Evolutionary conservation across 2,113 vertebrate species (phyloP).

Genomic region (Antechinus stuartii): DNA sequence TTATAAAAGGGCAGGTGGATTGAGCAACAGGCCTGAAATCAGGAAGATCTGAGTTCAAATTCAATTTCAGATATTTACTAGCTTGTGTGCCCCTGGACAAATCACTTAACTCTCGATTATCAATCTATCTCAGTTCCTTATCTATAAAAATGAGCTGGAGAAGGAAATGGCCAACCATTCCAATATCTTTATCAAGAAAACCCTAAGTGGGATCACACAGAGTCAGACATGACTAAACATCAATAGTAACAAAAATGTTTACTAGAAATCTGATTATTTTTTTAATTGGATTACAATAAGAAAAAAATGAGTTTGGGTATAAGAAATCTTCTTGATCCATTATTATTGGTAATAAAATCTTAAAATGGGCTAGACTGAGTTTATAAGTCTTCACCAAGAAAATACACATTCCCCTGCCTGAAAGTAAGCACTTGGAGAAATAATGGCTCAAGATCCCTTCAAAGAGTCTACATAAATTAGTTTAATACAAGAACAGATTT

Average conservation of each 20-base stretch:
- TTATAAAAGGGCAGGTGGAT: neutral
- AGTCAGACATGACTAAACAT: neutral
- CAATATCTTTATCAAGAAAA: neutral
- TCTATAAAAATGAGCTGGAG: neutral
- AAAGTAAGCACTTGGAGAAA: neutral
- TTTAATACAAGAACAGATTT: neutral
- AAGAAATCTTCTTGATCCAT: neutral
- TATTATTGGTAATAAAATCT: constrained; percentile 16
- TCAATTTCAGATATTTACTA: no score
- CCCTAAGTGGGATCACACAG: neutral
- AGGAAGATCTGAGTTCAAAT: no score
- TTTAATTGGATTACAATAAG: neutral
- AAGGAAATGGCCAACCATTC: neutral
- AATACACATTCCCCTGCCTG: neutral
- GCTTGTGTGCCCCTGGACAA: no score
- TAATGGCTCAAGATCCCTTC: neutral
- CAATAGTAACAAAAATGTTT: neutral
- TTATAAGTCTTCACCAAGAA: neutral
- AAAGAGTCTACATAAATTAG: constrained; percentile 1
- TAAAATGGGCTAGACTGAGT: neutral
- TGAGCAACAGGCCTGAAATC: no score
- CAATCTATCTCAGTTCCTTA: no score
- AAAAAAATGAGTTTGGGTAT: neutral
- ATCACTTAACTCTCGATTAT: no score
- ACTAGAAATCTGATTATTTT: neutral